Base-by-base conservation (phyloP, 2,888 invertebrate species). In the Cataglyphis livida region DNA sequence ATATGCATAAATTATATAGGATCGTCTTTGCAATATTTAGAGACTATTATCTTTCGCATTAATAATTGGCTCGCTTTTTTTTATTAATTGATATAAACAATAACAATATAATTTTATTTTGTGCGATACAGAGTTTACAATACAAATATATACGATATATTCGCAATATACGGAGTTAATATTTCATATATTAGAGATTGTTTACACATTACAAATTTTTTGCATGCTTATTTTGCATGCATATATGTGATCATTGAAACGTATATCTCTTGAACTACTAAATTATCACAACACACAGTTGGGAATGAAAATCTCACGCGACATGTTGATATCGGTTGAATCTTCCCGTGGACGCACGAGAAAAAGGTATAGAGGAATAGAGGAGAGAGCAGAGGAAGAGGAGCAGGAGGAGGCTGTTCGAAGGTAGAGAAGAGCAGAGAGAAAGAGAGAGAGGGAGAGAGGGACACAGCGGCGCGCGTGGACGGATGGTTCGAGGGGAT, bases 401-500 rank as follows among this genome's bases (percentile, higher is more conserved):
- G 44, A 18, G 57, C 18, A 76, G 62, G 28, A n/a, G 25, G 38
- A 44, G 38, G 54, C 75, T 21, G 44, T 64, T 48, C 32, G 48
- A 68, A 73, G 57, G 9, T 62, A 44, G 44, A 70, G 68, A 66
- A 25, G 28, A 79, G 68, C 28, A 35, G 57, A 35, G 61, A 76
- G 71, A 32, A 70, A 65, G 83, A 65, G 75, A 81, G 59, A 81
- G 59, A 75, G 68, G 65, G 64, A 82, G 66, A 48, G 75, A 81
- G 68, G 64, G 66, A 68, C 61, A 74, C 54, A 78, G 73, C 57
- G 81, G 73, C 83, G 83, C 82, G 78, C 84, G 84, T 82, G 83
- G 84, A 81, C 88, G 84, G 85, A 86, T 82, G 86, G 81, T 88
- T 82, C 84, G 87, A 82, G 82, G 84, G 88, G 86, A 88, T 81